These are phyloP conservation scores for Bathybates hornii DNA, from an alignment of 2,113 vertebrate species.

Conservation along the genomic window DNA sequence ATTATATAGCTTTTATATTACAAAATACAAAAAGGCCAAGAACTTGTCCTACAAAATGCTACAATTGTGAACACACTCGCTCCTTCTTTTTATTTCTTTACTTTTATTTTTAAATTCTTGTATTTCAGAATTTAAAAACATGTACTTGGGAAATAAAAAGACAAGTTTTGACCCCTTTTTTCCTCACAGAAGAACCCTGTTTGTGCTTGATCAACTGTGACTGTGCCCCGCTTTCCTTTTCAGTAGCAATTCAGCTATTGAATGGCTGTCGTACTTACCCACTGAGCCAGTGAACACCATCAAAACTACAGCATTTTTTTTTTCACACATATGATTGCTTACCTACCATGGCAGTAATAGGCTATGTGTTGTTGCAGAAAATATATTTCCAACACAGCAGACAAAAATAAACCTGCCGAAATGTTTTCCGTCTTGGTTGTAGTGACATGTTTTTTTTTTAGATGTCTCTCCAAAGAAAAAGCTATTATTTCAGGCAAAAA, in stretches of 20 bases:
- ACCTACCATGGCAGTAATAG: background rate
- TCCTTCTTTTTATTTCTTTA: background rate
- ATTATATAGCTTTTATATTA: background rate
- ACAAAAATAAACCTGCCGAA: background rate
- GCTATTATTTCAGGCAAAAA: background rate
- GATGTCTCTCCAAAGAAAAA: background rate
- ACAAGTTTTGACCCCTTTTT: background rate
- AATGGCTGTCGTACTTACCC: slow-evolving; percentile 26
- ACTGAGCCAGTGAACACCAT: slow-evolving; percentile 15
- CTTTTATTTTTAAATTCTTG: background rate
- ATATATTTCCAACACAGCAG: background rate
- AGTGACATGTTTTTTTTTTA: background rate
- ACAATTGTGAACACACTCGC: background rate
- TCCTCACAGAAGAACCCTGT: background rate
- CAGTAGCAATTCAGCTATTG: background rate
- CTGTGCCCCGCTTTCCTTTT: background rate
- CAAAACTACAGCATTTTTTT: background rate
- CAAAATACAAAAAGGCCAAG: background rate
- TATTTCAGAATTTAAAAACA: background rate
- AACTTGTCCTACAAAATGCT: background rate
- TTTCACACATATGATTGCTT: background rate
- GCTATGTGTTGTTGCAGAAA: background rate
- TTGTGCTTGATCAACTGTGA: slow-evolving; percentile 11
- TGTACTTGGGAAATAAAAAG: background rate
- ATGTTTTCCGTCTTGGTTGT: background rate